Percentiles rank a stretch among this genome's conserved stretches.
phyloP scores from a whole-genome alignment of 1,140 invertebrate genomes.

The Pygmarrhopalites habei region DNA sequence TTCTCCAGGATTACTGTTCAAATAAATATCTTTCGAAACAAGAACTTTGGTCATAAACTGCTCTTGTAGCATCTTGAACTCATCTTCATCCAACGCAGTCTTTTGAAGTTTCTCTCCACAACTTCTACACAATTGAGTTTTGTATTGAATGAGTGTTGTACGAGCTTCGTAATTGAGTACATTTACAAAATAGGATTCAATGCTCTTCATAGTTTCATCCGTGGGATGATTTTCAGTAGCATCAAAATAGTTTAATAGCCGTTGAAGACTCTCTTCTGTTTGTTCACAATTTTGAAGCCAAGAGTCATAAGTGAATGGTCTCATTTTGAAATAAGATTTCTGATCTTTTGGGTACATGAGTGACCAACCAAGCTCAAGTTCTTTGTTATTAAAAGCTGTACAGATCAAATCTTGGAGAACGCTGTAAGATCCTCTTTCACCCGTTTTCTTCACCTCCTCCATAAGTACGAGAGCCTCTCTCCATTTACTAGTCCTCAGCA shows the following conservation, averaged over 20 bases:
- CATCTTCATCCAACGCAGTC: slow-evolving; percentile 50
- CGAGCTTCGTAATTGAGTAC: slow-evolving; percentile 14
- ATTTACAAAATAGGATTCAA: slow-evolving; percentile 5
- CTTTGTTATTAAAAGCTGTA: slow-evolving; percentile 51
- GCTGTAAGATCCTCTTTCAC: slow-evolving; percentile 39
- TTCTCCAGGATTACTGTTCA: slow-evolving; percentile 64
- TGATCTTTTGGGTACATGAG: slow-evolving; percentile 41
- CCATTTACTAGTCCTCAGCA: slow-evolving; percentile 54
- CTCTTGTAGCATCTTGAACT: slow-evolving; percentile 55
- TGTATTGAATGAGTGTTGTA: slow-evolving; percentile 31
- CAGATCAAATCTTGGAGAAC: slow-evolving; percentile 43
- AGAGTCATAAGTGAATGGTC: slow-evolving; percentile 46
- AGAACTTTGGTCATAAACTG: slow-evolving; percentile 58
- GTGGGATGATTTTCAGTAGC: slow-evolving; percentile 40
- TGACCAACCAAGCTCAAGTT: slow-evolving; percentile 50
- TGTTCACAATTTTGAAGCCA: slow-evolving; percentile 44
- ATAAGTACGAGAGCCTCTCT: slow-evolving; percentile 53
- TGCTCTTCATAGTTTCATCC: background rate
- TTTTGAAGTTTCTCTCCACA: slow-evolving; percentile 51
- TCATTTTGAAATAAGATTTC: slow-evolving; percentile 24
- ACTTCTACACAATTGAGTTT: slow-evolving; percentile 53
- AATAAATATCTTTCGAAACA: slow-evolving; percentile 60
- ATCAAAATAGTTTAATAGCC: slow-evolving; percentile 47
- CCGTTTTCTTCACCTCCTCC: slow-evolving; percentile 51
- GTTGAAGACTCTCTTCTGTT: slow-evolving; percentile 44